Evolutionary conservation across 2,113 vertebrate genomes (phyloP), one percentile per base, ranked within the genome.

Genomic region (Hippoglossus stenolepis): DNA sequence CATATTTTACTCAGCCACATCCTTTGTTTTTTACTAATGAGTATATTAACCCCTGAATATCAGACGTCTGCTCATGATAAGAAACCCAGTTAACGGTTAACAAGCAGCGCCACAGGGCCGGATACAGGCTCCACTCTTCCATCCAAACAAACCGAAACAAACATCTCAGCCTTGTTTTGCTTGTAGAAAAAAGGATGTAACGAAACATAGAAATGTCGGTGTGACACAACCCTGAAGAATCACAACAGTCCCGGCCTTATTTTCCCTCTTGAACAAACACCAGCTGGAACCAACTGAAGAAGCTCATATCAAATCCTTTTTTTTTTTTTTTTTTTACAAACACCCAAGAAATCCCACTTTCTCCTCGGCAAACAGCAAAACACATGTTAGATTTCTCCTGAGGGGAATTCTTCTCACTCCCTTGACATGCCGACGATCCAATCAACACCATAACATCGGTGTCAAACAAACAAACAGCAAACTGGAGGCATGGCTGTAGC

Each of bases 381-480:
- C 59, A 64, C 35, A 43, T 43, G 38, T 72, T 60, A 18, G 21
- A 67, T 66, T 24, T 84, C 71, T 43, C 20, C 58, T 14, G 61
- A 77, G n/a, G n/a, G 57, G 38, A 31, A 71, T 85, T 72, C 54
- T 40, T 59, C 71, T 79, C 74, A 51, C 51, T 75, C 53, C 65
- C 61, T 63, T 63, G 54, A 77, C 69, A 79, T 12, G 23, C 61
- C 80, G 54, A 83, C 77, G 72, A 73, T 67, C 53, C n/a, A 64
- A 87, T 77, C 64, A 77, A 38, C 38, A 58, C 58, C 31, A n/a
- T n/a, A 31, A 66, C 53, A 65, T 67, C 61, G 18, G 13, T 21
- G 75, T 65, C 69, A 82, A 45, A 76, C 11, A 43, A 69, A 53
- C 35, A 62, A 45, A 28, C 59, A 54, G 78, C 24, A 87, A 87